A percentile compares a stretch with the other conserved stretches of the same genome.
phyloP scores from a whole-genome alignment of 2,113 vertebrate species.

The Eubucco bourcierii region DNA sequence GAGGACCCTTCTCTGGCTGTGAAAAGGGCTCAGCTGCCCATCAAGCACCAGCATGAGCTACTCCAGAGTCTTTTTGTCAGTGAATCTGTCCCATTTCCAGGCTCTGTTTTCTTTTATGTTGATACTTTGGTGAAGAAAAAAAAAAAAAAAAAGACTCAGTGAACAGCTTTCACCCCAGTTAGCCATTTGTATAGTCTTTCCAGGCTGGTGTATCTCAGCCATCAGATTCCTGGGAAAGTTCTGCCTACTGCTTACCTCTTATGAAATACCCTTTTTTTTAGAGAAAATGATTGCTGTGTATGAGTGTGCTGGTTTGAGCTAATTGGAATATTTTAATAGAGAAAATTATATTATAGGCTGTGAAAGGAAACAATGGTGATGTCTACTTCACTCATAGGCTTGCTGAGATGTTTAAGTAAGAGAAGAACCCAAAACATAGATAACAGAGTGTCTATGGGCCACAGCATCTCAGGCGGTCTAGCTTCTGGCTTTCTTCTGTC shows the following conservation, averaged over 20 bases:
- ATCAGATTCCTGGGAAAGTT: background rate
- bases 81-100: background rate
- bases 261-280: background rate
- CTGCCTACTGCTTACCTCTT: background rate
- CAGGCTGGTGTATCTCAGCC: background rate
- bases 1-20: background rate
- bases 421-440: no score
- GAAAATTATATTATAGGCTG: no score
- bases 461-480: no score
- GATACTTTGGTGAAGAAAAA: background rate
- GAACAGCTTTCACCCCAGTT: background rate
- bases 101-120: background rate
- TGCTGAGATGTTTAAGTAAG: no score
- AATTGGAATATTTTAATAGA: no score
- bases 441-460: no score
- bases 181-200: background rate
- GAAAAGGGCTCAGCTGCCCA: background rate
- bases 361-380: no score
- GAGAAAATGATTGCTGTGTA: background rate
- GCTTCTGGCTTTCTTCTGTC: no score
- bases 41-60: background rate
- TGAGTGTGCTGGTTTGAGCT: no score
- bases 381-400: no score
- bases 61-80: background rate
- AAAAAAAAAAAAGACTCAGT: background rate